Evolutionary conservation across 2,113 vertebrate species (phyloP).

Genomic region (Chaetodon auriga): DNA sequence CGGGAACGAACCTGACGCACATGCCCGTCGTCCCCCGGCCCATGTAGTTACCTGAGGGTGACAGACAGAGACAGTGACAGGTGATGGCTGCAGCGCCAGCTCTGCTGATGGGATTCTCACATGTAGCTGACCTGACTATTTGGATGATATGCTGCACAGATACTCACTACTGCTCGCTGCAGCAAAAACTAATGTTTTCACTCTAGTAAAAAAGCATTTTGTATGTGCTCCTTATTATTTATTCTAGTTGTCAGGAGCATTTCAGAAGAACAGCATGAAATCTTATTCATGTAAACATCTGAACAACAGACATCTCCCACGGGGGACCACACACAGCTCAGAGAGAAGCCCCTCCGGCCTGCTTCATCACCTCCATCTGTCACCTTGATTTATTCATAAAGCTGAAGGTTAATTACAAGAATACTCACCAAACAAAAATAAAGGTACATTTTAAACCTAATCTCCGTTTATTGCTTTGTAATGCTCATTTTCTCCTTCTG

Average conservation of each 20-base stretch:
- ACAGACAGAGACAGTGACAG: neutral
- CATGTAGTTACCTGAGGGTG: slow-evolving; percentile 91
- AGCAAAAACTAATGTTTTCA: neutral
- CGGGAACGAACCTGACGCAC: slow-evolving; percentile 95
- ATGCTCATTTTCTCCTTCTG: neutral
- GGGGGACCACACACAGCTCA: slow-evolving; percentile 4
- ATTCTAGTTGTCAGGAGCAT: slow-evolving; percentile 6
- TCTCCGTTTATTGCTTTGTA: neutral
- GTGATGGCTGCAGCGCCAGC: neutral
- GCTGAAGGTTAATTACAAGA: neutral
- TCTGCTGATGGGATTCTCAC: neutral
- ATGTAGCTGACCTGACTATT: neutral
- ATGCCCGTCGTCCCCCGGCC: slow-evolving; percentile 95
- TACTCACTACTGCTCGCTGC: neutral
- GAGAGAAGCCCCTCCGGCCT: neutral
- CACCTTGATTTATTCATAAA: neutral
- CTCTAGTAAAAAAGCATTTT: neutral
- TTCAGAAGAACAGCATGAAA: neutral
- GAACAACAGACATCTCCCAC: slow-evolving; percentile 19
- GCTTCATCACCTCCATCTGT: neutral
- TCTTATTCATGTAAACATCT: neutral
- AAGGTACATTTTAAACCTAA: neutral
- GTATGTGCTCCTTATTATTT: neutral
- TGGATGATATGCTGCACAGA: neutral
- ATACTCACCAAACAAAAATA: neutral